Base-by-base conservation (phyloP, 64 coral and sea anemone species). In the Montipora sp. region DNA sequence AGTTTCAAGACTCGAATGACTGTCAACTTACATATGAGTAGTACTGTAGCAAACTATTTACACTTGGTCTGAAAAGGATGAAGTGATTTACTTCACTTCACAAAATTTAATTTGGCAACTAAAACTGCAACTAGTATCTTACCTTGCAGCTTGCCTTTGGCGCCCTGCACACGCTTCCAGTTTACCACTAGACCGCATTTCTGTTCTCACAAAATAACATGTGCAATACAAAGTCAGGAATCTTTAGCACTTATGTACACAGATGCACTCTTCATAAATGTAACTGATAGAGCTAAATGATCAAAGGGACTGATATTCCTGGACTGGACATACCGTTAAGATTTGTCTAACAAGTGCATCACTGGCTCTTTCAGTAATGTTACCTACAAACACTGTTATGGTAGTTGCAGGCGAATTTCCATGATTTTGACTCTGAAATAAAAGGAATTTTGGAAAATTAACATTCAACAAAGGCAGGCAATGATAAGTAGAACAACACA, bases 321-420 rank as follows among this genome's bases (percentile, higher is more conserved):
- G 1, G 73, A 93, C 96, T 50, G 1, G 73, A 93, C 96, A 69
- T 92, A 99, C 98, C 98, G 96, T 99, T 73, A 99, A 83, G 5
- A 99, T 96, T 73, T 99, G 98, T 81, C 98, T 99, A 78, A 99
- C 89, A 90, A 99, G 95, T 77, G 98, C 93, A 91, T 99, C 98
- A 66, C 91, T 94, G 50, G 98, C 98, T 72, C 92, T 84, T 59
- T 99, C 98, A 93, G 98, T 99, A 81, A 99, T 99, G 85, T 99
- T 99, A 91, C 98, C 98, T 94, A 99, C 98, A 96, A 99, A 99
- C 82, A 99, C 98, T 73, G 98, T 99, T 43, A 89, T 96, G 77
- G 98, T 16, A 63, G 60, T 96, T 80, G 89, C 19, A 65, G 82
- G 20, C 49, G 82, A 71, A 19, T 51, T 85, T 70, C 36, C 82